These are phyloP conservation scores for Leptobrachium leishanense DNA, from an alignment of 2,113 vertebrate species.

Conservation along the genomic window DNA sequence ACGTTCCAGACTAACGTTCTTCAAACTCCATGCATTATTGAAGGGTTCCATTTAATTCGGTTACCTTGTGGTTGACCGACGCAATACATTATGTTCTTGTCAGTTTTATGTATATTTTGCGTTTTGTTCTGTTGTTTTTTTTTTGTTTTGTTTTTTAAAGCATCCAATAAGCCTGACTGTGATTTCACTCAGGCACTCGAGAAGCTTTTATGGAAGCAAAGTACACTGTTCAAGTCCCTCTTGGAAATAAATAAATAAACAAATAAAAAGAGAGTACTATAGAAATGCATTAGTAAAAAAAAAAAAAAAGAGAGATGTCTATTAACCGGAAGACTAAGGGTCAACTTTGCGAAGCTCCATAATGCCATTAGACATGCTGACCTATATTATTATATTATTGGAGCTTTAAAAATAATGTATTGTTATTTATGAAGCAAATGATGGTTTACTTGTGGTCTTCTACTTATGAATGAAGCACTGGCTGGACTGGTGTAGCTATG, in stretches of 20 bases:
- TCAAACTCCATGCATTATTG: slow-evolving; percentile 42
- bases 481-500: too few species aligned
- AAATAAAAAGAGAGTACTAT: neutral
- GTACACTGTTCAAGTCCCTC: neutral
- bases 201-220: neutral
- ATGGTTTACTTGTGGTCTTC: too few species aligned
- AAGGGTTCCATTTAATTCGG: slow-evolving; percentile 30
- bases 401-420: too few species aligned
- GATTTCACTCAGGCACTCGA: neutral
- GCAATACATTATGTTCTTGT: slow-evolving; percentile 25
- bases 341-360: too few species aligned
- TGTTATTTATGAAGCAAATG: too few species aligned
- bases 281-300: neutral
- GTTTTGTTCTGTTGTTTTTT: slow-evolving; percentile 25
- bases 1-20: neutral
- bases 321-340: too few species aligned
- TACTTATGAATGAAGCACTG: too few species aligned
- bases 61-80: slow-evolving; percentile 24
- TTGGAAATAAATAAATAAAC: neutral
- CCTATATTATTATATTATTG: too few species aligned
- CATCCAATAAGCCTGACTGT: slow-evolving; percentile 9
- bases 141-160: slow-evolving; percentile 10
- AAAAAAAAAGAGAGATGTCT: too few species aligned
- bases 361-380: too few species aligned
- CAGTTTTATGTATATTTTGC: slow-evolving; percentile 24